phyloP scores from a whole-genome alignment of 1,140 invertebrate genomes.

The Heliconius melpomene region DNA sequence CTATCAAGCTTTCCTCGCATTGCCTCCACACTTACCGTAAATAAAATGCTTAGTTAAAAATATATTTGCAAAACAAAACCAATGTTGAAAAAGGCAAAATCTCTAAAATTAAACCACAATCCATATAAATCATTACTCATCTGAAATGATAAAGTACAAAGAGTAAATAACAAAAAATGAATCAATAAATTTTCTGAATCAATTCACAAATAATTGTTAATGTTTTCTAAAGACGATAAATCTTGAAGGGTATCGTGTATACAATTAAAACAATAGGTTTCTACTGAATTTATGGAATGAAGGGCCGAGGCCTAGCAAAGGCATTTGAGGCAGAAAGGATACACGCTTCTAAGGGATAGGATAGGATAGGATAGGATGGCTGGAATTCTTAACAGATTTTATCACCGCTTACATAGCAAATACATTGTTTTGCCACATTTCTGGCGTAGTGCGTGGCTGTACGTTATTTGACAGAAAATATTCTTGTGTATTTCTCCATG shows the following conservation, averaged over 20 bases:
- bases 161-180: slow-evolving; percentile 13
- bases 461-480: not conserved
- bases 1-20: no score
- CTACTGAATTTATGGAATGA: slow-evolving; percentile 50
- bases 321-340: slow-evolving; percentile 24
- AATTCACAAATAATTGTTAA: slow-evolving; percentile 59
- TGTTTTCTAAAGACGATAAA: slow-evolving; percentile 55
- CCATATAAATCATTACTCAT: not conserved
- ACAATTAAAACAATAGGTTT: slow-evolving; percentile 59
- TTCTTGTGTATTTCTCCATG: not conserved
- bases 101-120: not conserved
- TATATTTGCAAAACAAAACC: not conserved
- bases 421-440: slow-evolving; percentile 15
- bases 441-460: not conserved
- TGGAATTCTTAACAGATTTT: slow-evolving; percentile 29
- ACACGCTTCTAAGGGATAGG: slow-evolving; percentile 21
- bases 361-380: slow-evolving; percentile 22
- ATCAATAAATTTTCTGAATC: slow-evolving; percentile 58
- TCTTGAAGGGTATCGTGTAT: slow-evolving; percentile 51
- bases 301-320: slow-evolving; percentile 35
- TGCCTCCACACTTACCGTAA: no score
- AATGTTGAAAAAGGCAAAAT: not conserved
- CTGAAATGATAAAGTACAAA: slow-evolving; percentile 21
- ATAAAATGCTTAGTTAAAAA: no score
- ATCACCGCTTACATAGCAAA: slow-evolving; percentile 8